A percentile compares a stretch with the other conserved stretches of the same genome.
These are phyloP conservation scores for Indicator maculatus DNA, from an alignment of 2,113 vertebrate genomes.

Conservation along the genomic window DNA sequence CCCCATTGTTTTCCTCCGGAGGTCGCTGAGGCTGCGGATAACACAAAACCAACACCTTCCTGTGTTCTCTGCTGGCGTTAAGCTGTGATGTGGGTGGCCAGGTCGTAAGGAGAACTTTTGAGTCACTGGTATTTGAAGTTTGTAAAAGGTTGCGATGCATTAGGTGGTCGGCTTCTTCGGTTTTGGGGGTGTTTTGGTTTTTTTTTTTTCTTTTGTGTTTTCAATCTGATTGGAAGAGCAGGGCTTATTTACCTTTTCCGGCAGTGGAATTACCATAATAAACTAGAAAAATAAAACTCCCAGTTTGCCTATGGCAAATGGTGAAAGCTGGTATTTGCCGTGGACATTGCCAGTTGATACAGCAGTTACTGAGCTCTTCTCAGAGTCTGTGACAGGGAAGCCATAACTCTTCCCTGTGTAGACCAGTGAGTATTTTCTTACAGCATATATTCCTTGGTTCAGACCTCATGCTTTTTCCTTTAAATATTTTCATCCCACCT, in stretches of 20 bases:
- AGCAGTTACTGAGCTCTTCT: background rate
- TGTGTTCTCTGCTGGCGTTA: background rate
- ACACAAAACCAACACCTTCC: background rate
- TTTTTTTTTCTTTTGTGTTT: background rate
- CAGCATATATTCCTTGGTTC: background rate
- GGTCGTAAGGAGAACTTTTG: background rate
- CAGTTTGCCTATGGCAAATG: background rate
- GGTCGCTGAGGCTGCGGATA: background rate
- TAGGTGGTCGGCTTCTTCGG: background rate
- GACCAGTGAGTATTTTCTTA: background rate
- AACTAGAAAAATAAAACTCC: background rate
- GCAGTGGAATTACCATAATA: background rate
- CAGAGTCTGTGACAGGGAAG: background rate
- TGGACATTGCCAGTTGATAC: background rate
- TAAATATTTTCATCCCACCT: background rate
- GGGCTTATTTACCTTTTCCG: background rate
- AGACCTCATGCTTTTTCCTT: background rate
- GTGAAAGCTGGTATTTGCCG: background rate
- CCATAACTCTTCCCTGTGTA: accelerated
- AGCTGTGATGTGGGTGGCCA: background rate
- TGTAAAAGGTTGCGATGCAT: background rate
- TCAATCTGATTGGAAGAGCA: background rate
- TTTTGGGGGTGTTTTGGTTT: background rate
- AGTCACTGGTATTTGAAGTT: background rate
- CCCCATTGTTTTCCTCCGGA: background rate